A percentile compares a stretch with the other conserved stretches of the same genome.
These are phyloP conservation scores for Pituophis catenifer DNA, from an alignment of 2,113 vertebrate species.

Conservation along the genomic window DNA sequence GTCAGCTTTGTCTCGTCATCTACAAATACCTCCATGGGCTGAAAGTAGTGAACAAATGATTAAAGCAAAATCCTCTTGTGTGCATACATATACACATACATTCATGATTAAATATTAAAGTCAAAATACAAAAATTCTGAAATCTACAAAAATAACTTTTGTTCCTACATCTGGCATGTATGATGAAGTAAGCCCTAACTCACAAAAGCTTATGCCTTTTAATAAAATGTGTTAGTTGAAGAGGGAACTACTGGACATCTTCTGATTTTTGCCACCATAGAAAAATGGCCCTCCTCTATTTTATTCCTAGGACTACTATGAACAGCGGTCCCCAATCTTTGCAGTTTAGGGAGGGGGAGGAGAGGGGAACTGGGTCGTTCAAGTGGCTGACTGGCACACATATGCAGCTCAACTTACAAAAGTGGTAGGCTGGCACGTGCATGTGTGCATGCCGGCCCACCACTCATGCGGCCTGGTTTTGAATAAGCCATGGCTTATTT, in stretches of 20 bases:
- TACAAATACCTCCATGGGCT: conserved; percentile 86
- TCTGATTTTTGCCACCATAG: not conserved
- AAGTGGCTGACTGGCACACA: too few species aligned
- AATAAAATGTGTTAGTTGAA: not conserved
- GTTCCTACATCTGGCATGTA: not conserved
- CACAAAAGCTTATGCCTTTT: not conserved
- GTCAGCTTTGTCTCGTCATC: conserved; percentile 85
- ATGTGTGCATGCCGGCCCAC: too few species aligned
- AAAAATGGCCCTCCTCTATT: not conserved
- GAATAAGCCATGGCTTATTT: not conserved
- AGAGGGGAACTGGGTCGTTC: too few species aligned
- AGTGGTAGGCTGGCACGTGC: too few species aligned
- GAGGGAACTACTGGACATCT: not conserved
- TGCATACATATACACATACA: not conserved
- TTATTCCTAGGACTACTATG: not conserved
- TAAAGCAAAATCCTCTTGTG: not conserved
- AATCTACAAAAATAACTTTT: not conserved
- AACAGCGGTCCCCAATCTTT: too few species aligned
- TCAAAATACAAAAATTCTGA: not conserved
- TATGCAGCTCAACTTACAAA: too few species aligned
- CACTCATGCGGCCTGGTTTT: too few species aligned
- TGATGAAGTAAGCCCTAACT: not conserved
- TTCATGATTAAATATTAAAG: not conserved
- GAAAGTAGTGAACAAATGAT: not conserved
- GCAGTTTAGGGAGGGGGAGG: too few species aligned